Base-by-base conservation (phyloP, 2,888 invertebrate genomes). In the Sepiola atlantica region DNA sequence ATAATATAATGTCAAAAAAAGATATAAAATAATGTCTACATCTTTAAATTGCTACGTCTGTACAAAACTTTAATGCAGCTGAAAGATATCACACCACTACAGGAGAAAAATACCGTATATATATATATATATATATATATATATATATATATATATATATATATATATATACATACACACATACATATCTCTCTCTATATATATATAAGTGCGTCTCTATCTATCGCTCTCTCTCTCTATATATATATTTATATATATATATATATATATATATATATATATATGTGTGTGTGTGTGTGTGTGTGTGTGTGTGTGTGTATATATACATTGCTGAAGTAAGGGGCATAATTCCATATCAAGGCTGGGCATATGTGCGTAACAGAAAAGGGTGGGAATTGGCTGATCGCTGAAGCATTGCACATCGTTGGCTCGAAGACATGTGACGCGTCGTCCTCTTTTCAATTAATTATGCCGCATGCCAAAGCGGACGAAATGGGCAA, bases 211-310 rank as follows among this genome's bases (percentile, higher is more conserved):
- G 8, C 8, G 4, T 45, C 45, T 45, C 45, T 45, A 45, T 45
- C 45, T 45, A 45, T 45, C 45, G 2, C 2, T 45, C 45, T 45
- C 45, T 45, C 45, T 45, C 2, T 77, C n/a, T n/a, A 32, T 77
- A 12, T n/a, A 32, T 77, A n/a, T n/a, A 77, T 77, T n/a, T n/a
- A 77, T 32, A 77, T n/a, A 77, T 77, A 77, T n/a, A 77, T 77
- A 77, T n/a, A 77, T 77, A 77, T n/a, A 77, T 77, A 77, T n/a
- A 77, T n/a, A 77, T n/a, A 77, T 77, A 77, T n/a, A 77, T n/a
- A 77, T 14, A 77, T 77, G 28, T 77, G 10, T 18, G 14, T n/a
- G 0, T 61, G 24, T 57, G 20, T 57, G 20, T 57, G 20, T 57
- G 20, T 20, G 20, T 20, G 57, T 20, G 21, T 57, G 21, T 18